phyloP scores from a whole-genome alignment of 2,888 invertebrate genomes.

The Caenorhabditis sp. region DNA sequence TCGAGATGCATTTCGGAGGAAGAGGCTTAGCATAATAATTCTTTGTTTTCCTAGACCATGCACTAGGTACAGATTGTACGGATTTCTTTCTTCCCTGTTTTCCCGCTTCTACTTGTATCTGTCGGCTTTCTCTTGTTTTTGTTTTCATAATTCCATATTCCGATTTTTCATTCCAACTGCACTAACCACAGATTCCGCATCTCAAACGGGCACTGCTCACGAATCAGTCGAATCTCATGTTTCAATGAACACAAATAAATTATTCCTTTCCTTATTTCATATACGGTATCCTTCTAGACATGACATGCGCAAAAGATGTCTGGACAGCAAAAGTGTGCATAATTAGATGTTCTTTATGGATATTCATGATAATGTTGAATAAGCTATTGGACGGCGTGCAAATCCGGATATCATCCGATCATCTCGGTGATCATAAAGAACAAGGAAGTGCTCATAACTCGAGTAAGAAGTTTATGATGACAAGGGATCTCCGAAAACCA shows the following conservation, averaged over 20 bases:
- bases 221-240: too few relatives aligned
- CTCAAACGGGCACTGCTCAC: slow-evolving; percentile 16
- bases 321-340: too few relatives aligned
- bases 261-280: too few relatives aligned
- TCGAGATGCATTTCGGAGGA: slow-evolving; percentile 63
- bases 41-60: background rate
- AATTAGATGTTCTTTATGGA: slow-evolving; percentile 27
- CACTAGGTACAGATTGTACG: slow-evolving; percentile 30
- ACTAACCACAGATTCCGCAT: too few relatives aligned
- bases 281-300: too few relatives aligned
- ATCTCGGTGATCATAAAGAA: too few relatives aligned
- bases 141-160: slow-evolving; percentile 9
- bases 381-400: slow-evolving; percentile 10
- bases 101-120: slow-evolving; percentile 25
- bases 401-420: background rate
- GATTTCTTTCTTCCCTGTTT: slow-evolving; percentile 3
- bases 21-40: slow-evolving; percentile 10
- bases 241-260: too few relatives aligned
- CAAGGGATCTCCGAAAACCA: background rate
- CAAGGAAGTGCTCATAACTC: too few relatives aligned
- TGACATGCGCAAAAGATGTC: too few relatives aligned
- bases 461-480: too few relatives aligned
- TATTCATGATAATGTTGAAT: slow-evolving; percentile 14
- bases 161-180: too few relatives aligned
- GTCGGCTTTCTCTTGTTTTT: slow-evolving; percentile 6